phyloP scores from a whole-genome alignment of 1,140 invertebrate genomes.

The Tetraneura akinire region DNA sequence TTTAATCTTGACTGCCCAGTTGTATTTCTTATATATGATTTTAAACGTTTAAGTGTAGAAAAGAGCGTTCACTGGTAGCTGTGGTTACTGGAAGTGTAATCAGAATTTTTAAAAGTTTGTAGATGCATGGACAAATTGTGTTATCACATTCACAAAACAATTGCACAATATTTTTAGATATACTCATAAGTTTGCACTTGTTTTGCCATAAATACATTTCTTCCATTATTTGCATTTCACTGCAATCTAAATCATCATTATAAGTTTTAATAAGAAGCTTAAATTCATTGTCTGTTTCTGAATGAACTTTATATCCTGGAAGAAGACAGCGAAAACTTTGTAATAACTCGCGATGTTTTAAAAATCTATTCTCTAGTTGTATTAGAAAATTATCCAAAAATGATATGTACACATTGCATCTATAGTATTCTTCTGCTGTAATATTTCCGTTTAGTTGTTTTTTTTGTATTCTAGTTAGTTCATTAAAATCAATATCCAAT shows the following conservation, averaged over 20 bases:
- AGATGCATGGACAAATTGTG: neutral
- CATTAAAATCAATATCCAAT: slow-evolving; percentile 6
- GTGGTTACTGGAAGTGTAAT: too few species aligned
- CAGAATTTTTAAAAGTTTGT: neutral
- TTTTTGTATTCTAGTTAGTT: slow-evolving; percentile 2
- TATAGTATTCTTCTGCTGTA: neutral
- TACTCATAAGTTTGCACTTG: neutral
- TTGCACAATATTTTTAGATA: neutral
- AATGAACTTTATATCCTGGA: slow-evolving; percentile 30
- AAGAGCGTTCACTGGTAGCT: slow-evolving; percentile 53
- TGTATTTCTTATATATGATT: slow-evolving; percentile 59
- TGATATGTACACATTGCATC: neutral
- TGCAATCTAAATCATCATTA: slow-evolving; percentile 7
- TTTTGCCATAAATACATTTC: slow-evolving; percentile 6
- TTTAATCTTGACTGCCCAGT: slow-evolving; percentile 54
- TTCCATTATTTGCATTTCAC: neutral
- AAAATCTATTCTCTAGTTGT: slow-evolving; percentile 20
- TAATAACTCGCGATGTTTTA: slow-evolving; percentile 27
- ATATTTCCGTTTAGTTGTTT: neutral
- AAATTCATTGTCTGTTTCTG: slow-evolving; percentile 2
- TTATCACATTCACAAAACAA: slow-evolving; percentile 11
- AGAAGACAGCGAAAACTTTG: slow-evolving; percentile 9
- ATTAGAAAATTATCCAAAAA: slow-evolving; percentile 8
- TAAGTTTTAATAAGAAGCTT: slow-evolving; percentile 19
- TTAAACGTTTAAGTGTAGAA: slow-evolving; percentile 59